Base-by-base conservation (phyloP, 2,797 vertebrate genomes). In the Rhinatrema bivittatum region DNA sequence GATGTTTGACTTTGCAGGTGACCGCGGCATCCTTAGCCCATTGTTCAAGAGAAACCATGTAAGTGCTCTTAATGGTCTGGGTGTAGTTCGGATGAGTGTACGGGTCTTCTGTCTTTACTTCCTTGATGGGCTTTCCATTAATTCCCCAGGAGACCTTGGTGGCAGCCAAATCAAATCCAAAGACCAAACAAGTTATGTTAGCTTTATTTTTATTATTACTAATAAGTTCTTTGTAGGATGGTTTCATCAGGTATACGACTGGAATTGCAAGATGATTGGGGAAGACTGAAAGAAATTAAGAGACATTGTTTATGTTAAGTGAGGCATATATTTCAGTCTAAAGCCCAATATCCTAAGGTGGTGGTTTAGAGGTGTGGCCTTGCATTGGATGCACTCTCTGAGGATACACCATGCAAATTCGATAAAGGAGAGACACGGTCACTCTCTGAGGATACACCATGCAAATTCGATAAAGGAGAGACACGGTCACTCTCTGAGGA, bases 1-100 rank as follows among this genome's bases (percentile, higher is more conserved):
- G 25, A 7, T 27, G 56, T 7, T 32, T 51, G 14, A 44, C 42
- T 7, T 12, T 22, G 25, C 56, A 54, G 6, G 25, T 33, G 9
- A 36, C 49, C 8, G 25, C 16, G 3, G 29, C 22, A 10, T 46
- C 24, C 7, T 16, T 6, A 7, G 43, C 28, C 39, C 43, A 43
- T 10, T 39, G 29, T 2, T 25, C 2, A 3, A 20, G 10, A 4
- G 35, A 16, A 7, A 47, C 11, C 5, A 11, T 25, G 14, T 16
- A 21, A 13, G 2, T 15, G 13, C 3, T 9, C 29, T 34, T 14
- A 10, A 20, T 10, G 14, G 9, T 31, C 25, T n/a, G n/a, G n/a
- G n/a, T n/a, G n/a, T n/a, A n/a, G n/a, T n/a, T n/a, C n/a, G n/a
- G n/a, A n/a, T n/a, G n/a, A n/a, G n/a, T n/a, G n/a, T n/a, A n/a